Evolutionary conservation across 2,797 vertebrate genomes (phyloP).

Genomic region (Hemibagrus guttatus): DNA sequence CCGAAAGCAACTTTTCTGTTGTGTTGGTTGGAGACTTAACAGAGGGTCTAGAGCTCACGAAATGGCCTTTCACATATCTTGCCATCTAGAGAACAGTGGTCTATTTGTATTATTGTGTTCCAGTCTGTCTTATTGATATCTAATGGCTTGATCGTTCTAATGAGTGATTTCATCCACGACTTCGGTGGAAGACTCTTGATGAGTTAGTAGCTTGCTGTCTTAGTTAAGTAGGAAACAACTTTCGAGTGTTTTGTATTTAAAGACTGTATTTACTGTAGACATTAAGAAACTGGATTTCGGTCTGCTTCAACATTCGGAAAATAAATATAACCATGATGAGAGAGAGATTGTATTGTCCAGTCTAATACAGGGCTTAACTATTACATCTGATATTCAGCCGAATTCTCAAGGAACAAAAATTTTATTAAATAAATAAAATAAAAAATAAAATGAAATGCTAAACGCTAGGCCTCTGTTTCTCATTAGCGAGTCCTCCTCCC

Average conservation of each 20-base stretch:
- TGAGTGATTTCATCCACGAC: background rate
- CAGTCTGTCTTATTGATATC: background rate
- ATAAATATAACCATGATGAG: background rate
- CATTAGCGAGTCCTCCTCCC: background rate
- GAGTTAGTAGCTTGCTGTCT: too few relatives aligned
- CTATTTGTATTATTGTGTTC: background rate
- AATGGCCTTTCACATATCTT: background rate
- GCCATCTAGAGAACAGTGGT: background rate
- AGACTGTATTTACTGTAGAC: background rate
- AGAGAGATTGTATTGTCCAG: background rate
- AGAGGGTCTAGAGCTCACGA: background rate
- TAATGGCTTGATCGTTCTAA: background rate
- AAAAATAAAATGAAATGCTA: background rate
- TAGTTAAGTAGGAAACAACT: background rate
- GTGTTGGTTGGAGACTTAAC: background rate
- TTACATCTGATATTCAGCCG: background rate
- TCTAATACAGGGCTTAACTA: background rate
- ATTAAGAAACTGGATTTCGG: background rate
- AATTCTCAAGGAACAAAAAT: background rate
- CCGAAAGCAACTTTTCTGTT: too few relatives aligned
- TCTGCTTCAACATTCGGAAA: background rate
- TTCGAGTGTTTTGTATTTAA: background rate
- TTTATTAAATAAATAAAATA: background rate
- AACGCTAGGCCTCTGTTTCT: background rate
- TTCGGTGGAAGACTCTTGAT: background rate